Base-by-base conservation (phyloP, 2,113 vertebrate species). In the Actenoides lindsayi region DNA sequence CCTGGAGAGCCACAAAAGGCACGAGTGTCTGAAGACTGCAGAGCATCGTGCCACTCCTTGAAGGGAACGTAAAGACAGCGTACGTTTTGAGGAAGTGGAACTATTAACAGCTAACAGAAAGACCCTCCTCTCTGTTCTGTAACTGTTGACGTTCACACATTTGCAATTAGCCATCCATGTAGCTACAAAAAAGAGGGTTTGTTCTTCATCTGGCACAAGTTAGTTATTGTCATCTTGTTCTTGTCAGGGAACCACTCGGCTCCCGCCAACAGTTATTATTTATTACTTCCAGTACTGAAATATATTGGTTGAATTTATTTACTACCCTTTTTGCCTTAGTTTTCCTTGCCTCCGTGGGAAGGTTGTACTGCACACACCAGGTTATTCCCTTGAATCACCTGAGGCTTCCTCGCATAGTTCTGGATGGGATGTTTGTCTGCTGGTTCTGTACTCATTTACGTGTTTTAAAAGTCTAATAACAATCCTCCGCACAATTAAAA, bases 161-260 rank as follows among this genome's bases (percentile, higher is more conserved):
- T 94, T 96, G 92, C 90, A 91, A 91, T 94, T 87, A 97, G 48
- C 53, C n/a, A 12, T 69, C 70, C 57, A 76, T 65, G 64, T 53
- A 92, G 51, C 77, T 76, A 73, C 44, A 81, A 74, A 93, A 88
- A 79, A 50, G 41, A 83, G 62, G 68, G 75, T 91, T 94, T 90
- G 62, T 59, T 85, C 75, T 60, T 79, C 88, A 94, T 73, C 64
- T 90, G 85, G 89, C 79, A 80, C 27, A 87, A 94, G 42, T 92
- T 87, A 93, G 75, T 87, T 84, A 76, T 65, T 92, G 89, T 48
- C 78, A 89, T 94, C 83, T 92, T 95, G 77, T 92, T 96, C 88
- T 91, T 94, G 83, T 93, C 88, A 93, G 39, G 35, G 79, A 91
- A 96, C 63, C 62, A 91, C 62, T 91, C 93, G 67, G 75, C 83